Base-by-base conservation (phyloP, 2,113 vertebrate species). In the Phalacrocorax aristotelis region DNA sequence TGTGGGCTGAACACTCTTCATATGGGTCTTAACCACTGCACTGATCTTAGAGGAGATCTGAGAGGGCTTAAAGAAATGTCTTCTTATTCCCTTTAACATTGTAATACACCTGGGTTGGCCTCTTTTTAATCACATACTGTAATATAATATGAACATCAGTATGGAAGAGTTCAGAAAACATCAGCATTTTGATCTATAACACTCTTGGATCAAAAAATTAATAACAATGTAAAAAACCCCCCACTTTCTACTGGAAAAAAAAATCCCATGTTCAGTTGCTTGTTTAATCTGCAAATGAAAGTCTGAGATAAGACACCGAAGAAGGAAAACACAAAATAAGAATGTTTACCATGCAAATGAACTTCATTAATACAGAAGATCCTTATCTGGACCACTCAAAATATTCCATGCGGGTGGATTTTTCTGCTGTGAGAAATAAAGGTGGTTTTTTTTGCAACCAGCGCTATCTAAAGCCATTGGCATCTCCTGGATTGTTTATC, bases 211-310 rank as follows among this genome's bases (percentile, higher is more conserved):
- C 92, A 61, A 48, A 23, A 5, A 19, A 29, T 16, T 23, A 71
- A 22, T 29, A 68, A 82, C 18, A 32, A 38, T 38, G 38, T 38
- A 38, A 38, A 38, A 38, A 38, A 38, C 5, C 38, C 38, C 38
- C 38, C 38, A 38, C 38, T 38, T 38, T 83, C 54, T 54, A 48
- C 14, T 68, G 19, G 19, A 38, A 38, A 72, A 84, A 82, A 68
- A 88, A 86, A 48, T 32, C 3, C 26, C n/a, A 95, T 66, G 60
- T 64, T 94, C 75, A 60, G 6, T 89, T 94, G 11, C 26, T 36
- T 94, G 77, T 94, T 95, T 74, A 70, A 88, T 94, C 42, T 92
- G 32, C 55, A 96, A 69, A 86, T 87, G 79, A 91, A 97, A 95
- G 92, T 49, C 32, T 46, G 40, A 95, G 34, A 89, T 83, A 85